A percentile compares a stretch with the other conserved stretches of the same genome.
Conservation (phyloP, 2,113 vertebrate genomes). For the Piaya cayana region DNA sequence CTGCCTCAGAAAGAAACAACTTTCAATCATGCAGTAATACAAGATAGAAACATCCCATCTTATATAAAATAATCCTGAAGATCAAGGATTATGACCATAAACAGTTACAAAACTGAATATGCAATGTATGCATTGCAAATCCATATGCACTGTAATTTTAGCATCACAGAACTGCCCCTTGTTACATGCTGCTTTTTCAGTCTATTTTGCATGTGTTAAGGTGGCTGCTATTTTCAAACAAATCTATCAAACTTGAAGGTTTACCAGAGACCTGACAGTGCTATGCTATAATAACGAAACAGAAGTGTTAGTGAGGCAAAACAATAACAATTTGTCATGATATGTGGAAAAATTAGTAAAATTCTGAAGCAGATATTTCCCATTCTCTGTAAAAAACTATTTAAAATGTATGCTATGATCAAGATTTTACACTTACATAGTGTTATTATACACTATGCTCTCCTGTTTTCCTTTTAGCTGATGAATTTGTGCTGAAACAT, state of each 20-base stretch:
- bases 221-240: conserved; percentile 61
- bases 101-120: conserved; percentile 8
- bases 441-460: neutral
- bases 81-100: neutral
- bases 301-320: neutral
- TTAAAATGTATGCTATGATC: neutral
- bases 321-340: neutral
- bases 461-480: neutral
- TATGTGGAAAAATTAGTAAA: neutral
- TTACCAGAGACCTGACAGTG: conserved; percentile 48
- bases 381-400: neutral
- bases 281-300: conserved; percentile 33
- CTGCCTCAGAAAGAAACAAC: neutral
- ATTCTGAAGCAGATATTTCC: neutral
- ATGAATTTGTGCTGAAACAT: conserved; percentile 22
- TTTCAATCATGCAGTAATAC: neutral
- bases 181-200: conserved; percentile 43
- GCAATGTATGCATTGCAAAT: conserved; percentile 10
- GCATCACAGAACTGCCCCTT: conserved; percentile 46
- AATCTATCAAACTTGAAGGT: conserved; percentile 51
- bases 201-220: conserved; percentile 44
- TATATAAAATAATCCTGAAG: neutral
- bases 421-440: neutral
- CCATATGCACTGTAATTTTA: conserved; percentile 53
- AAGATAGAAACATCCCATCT: neutral